Evolutionary conservation across 1,140 invertebrate genomes (phyloP), one percentile per base, ranked within the genome.

Genomic region (Lysiphlebus fabarum): DNA sequence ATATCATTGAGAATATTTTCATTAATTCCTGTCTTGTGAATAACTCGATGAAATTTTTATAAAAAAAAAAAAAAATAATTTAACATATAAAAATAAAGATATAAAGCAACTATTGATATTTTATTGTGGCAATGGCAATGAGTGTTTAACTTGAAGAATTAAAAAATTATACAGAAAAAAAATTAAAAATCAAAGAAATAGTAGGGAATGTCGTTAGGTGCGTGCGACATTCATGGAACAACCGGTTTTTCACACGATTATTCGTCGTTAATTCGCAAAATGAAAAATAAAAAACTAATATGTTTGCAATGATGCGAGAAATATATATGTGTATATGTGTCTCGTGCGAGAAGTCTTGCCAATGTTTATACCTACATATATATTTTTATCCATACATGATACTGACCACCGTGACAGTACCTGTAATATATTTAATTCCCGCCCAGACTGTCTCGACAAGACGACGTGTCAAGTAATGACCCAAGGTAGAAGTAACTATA

Each of bases 21-120:
- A 77, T 77, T 76, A 76, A 77, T 77, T 75, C 68, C 71, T 70
- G 73, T 77, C 73, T 17, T 17, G 72, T 67, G 70, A 66, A 67
- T 63, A 74, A 70, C 70, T 70, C 73, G 73, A 68, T 64, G 73
- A 72, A 76, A 76, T 76, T 67, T 71, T 67, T 66, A 72, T 69
- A 69, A 63, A 68, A 67, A 17, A 17, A 17, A 17, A 17, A 17
- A n/a, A n/a, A n/a, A n/a, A n/a, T n/a, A n/a, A n/a, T n/a, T n/a
- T n/a, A n/a, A n/a, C n/a, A n/a, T n/a, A n/a, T n/a, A n/a, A n/a
- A n/a, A n/a, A n/a, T n/a, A n/a, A n/a, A n/a, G n/a, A n/a, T n/a
- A n/a, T 17, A 17, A 17, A 17, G 17, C 17, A 17, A 17, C 17
- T 1, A 17, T 50, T 34, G 59, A 50, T 36, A 45, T 8, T 41